Evolutionary conservation across 2,888 invertebrate species (phyloP).

Genomic region (Parapristionchus giblindavisi): DNA sequence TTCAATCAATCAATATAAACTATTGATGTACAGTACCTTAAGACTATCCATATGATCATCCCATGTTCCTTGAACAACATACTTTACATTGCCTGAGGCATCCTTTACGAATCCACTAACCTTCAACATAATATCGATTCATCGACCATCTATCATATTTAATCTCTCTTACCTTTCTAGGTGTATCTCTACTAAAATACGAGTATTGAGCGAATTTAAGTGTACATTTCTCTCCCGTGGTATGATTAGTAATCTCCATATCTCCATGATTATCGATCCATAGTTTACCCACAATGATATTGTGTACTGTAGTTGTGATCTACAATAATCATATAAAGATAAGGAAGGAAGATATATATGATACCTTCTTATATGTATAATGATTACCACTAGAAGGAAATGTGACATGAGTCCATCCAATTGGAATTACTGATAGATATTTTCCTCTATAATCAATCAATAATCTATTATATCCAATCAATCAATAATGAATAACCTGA

Average conservation of each 20-base stretch:
- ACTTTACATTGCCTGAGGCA: slow-evolving; percentile 75
- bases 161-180: slow-evolving; percentile 85
- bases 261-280: slow-evolving; percentile 99
- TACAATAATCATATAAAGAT: slow-evolving; percentile 33
- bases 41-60: slow-evolving; percentile 86
- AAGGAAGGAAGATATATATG: neutral
- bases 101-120: slow-evolving; percentile 79
- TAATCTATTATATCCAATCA: neutral
- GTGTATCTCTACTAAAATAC: slow-evolving; percentile 95
- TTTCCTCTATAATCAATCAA: slow-evolving; percentile 79
- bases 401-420: slow-evolving; percentile 77
- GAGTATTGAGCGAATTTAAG: slow-evolving; percentile 97
- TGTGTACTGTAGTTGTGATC: slow-evolving; percentile 93
- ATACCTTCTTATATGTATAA: slow-evolving; percentile 96
- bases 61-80: slow-evolving; percentile 87
- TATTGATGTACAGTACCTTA: neutral
- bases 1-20: neutral
- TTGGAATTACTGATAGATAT: slow-evolving; percentile 84
- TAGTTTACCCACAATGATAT: slow-evolving; percentile 97
- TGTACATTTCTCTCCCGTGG: slow-evolving; percentile 84
- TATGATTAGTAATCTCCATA: slow-evolving; percentile 84
- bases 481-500: slow-evolving; percentile 71
- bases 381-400: slow-evolving; percentile 77
- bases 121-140: no score
- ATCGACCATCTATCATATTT: no score